These are phyloP conservation scores for Patiria pectinifera DNA, from an alignment of 53 echinoderm and acorn worm species.

Conservation along the genomic window DNA sequence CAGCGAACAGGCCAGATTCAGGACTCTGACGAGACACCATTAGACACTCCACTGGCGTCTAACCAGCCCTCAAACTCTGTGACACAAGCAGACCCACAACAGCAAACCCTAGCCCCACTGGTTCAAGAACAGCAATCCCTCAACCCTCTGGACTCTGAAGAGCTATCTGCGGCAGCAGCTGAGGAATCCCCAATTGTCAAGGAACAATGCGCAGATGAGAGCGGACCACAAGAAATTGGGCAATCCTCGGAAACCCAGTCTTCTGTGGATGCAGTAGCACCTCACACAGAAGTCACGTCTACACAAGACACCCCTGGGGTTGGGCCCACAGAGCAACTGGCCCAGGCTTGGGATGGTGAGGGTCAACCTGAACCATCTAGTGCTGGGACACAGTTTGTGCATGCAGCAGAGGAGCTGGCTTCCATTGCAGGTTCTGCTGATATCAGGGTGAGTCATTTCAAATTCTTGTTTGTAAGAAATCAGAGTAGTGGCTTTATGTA, in stretches of 20 bases:
- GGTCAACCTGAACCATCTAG: background rate
- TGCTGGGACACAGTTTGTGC: slow-evolving; percentile 6
- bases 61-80: background rate
- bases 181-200: background rate
- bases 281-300: background rate
- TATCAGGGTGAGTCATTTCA: background rate
- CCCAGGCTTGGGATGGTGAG: background rate
- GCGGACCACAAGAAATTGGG: background rate
- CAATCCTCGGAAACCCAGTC: background rate
- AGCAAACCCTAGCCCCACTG: slow-evolving; percentile 1
- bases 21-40: background rate
- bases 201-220: background rate
- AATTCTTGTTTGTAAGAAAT: background rate
- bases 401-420: slow-evolving; percentile 14
- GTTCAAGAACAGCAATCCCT: slow-evolving; percentile 11
- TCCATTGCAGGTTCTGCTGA: slow-evolving; percentile 17
- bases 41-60: background rate
- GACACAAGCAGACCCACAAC: background rate
- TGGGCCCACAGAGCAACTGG: background rate
- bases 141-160: slow-evolving; percentile 6
- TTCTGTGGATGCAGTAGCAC: background rate
- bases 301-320: background rate
- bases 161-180: background rate
- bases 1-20: background rate
- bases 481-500: background rate